These are phyloP conservation scores for Melinaea marsaeus DNA, from an alignment of 2,888 invertebrate species.

Conservation along the genomic window DNA sequence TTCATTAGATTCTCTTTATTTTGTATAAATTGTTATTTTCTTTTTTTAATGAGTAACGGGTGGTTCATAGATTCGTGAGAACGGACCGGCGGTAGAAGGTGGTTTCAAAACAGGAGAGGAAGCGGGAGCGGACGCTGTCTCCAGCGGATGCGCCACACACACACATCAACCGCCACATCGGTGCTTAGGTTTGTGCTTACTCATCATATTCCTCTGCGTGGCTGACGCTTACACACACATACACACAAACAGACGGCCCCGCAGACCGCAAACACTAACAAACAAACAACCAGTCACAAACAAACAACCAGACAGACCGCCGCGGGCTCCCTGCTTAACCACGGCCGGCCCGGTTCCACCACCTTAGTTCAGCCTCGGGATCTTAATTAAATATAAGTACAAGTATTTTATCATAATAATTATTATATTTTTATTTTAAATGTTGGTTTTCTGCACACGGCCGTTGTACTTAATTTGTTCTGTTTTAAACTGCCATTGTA, in stretches of 20 bases:
- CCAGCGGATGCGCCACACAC: conserved; percentile 57
- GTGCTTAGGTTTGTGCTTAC: conserved; percentile 75
- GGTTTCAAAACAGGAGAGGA: conserved; percentile 17
- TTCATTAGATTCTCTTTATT: conserved; percentile 2
- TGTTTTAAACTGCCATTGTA: neutral
- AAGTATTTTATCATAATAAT: conserved; percentile 51
- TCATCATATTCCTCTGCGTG: conserved; percentile 58
- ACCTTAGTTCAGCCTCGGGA: conserved; percentile 60
- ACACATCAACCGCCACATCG: conserved; percentile 58
- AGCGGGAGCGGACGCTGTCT: conserved; percentile 38
- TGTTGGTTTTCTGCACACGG: neutral
- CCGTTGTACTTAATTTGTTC: conserved; percentile 6
- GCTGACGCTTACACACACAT: conserved; percentile 45
- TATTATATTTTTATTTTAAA: conserved; percentile 18
- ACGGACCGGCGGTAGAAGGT: conserved; percentile 42
- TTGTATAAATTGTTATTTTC: neutral
- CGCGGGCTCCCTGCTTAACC: conserved; percentile 59
- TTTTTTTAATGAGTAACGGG: neutral
- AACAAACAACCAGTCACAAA: conserved; percentile 12
- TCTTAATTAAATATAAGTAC: conserved; percentile 74
- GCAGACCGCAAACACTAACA: conserved; percentile 64
- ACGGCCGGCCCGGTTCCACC: conserved; percentile 36
- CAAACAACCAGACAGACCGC: conserved; percentile 43
- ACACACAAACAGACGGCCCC: conserved; percentile 46
- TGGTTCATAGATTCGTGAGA: conserved; percentile 63